Evolutionary conservation across 2,797 vertebrate genomes (phyloP), one percentile per base, ranked within the genome.

Genomic region (Dermochelys coriacea): DNA sequence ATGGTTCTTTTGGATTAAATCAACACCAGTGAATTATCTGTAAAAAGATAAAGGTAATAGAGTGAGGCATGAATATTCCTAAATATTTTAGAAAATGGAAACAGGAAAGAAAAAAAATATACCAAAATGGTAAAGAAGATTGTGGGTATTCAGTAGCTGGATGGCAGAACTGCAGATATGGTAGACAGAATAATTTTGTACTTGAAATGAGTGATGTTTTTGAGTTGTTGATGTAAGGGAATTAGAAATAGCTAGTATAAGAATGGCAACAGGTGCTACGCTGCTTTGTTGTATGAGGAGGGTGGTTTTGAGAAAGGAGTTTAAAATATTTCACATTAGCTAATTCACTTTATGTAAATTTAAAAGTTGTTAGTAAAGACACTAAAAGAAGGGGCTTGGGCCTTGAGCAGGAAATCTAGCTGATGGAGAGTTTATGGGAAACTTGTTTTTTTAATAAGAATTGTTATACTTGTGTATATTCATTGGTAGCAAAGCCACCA

Each of bases 1-100:
- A 23, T 90, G 95, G 85, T 90, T 4, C 91, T 96, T 96, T 95
- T 84, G 86, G 71, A n/a, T 96, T 94, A 75, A 71, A 88, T 87
- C 87, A 87, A 57, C 82, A 55, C 83, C 29, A 41, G 47, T 86
- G 93, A 91, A 25, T 92, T 94, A 86, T 89, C 94, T 94, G 84
- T 81, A 81, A 91, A 41, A 95, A 85, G 41, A 89, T 71, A 61
- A 93, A 91, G 55, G 83, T 59, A 31, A 52, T 45, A 52, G 45
- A 34, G 49, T 59, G 34, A 55, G 21, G n/a, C 18, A 79, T 19
- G 16, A 34, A 31, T 27, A 31, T 86, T 49, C 45, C 41, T 4
- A 1, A 23, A 37, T 18, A 12, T 47, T 52, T 80, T 21, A 12
- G 29, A 29, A 37, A 52, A 61, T 75, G 59, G 82, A 64, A 80